Evolutionary conservation across 2,888 invertebrate genomes (phyloP).

Genomic region (Catocala fraxini): DNA sequence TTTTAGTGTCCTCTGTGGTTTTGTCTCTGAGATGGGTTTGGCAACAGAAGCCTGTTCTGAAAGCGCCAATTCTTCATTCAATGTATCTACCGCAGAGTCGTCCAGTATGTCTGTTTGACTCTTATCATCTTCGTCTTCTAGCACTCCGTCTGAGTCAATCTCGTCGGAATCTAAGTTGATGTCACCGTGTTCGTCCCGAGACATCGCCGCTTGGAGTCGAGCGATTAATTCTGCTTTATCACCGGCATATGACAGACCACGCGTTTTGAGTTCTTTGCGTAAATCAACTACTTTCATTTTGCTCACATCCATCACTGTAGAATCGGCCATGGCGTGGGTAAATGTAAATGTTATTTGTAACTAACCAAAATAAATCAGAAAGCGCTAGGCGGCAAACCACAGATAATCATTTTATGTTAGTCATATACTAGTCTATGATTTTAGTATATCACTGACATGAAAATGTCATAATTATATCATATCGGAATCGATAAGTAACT

Average conservation of each 20-base stretch:
- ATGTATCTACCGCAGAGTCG: slow-evolving; percentile 72
- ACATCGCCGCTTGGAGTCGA: slow-evolving; percentile 89
- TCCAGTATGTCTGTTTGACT: slow-evolving; percentile 77
- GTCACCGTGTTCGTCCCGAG: slow-evolving; percentile 76
- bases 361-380: slow-evolving; percentile 2
- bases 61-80: slow-evolving; percentile 77
- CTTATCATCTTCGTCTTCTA: slow-evolving; percentile 87
- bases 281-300: slow-evolving; percentile 93
- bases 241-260: slow-evolving; percentile 91
- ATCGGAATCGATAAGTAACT: too few relatives aligned
- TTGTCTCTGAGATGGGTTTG: slow-evolving; percentile 59
- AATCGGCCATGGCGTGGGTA: slow-evolving; percentile 61
- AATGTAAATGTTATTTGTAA: background rate
- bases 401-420: slow-evolving; percentile 6
- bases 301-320: slow-evolving; percentile 67
- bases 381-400: slow-evolving; percentile 9
- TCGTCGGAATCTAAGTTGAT: slow-evolving; percentile 82
- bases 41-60: slow-evolving; percentile 62
- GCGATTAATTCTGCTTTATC: slow-evolving; percentile 94
- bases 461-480: too few relatives aligned
- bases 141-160: slow-evolving; percentile 84
- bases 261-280: slow-evolving; percentile 93
- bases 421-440: too few relatives aligned
- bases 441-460: too few relatives aligned
- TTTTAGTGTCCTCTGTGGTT: slow-evolving; percentile 71